phyloP scores from a whole-genome alignment of 1,140 invertebrate genomes.

The Medauroidea extradentata region DNA sequence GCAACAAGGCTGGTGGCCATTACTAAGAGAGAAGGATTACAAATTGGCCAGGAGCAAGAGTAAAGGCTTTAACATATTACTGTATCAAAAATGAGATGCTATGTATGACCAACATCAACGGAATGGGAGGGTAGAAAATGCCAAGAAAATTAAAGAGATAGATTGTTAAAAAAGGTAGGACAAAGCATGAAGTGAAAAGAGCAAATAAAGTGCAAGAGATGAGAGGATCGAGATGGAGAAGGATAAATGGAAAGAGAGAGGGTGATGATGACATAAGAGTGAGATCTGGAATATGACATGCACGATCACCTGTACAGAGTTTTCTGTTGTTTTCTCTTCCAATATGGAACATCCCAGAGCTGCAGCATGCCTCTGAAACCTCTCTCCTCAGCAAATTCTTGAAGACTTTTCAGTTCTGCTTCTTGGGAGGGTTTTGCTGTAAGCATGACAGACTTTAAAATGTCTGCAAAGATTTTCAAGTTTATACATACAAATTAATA shows the following conservation, averaged over 20 bases:
- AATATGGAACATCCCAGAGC: conserved; percentile 84
- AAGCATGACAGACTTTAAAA: too few relatives aligned
- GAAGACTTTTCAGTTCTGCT: conserved; percentile 66
- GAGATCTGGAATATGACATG: conserved; percentile 17
- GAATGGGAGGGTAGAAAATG: too few relatives aligned
- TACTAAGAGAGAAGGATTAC: too few relatives aligned
- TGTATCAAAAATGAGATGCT: too few relatives aligned
- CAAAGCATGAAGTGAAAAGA: not conserved
- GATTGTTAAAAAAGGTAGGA: not conserved
- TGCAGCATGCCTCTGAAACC: conserved; percentile 67
- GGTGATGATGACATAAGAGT: conserved; percentile 15
- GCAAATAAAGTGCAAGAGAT: not conserved
- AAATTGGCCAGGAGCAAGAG: too few relatives aligned
- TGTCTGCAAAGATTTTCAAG: too few relatives aligned
- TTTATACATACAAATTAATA: too few relatives aligned
- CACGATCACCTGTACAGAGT: conserved; percentile 54
- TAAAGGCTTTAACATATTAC: too few relatives aligned
- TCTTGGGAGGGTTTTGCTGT: conserved; percentile 64
- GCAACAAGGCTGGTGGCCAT: too few relatives aligned
- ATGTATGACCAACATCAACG: too few relatives aligned
- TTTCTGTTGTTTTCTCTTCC: conserved; percentile 66
- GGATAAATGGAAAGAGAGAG: not conserved
- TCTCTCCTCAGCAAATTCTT: conserved; percentile 67
- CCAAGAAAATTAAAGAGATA: not conserved
- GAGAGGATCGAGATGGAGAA: too few relatives aligned